A percentile compares a stretch with the other conserved stretches of the same genome.
Evolutionary conservation across 2,797 vertebrate genomes (phyloP).

Genomic region (Mormyrus hasselquistii): DNA sequence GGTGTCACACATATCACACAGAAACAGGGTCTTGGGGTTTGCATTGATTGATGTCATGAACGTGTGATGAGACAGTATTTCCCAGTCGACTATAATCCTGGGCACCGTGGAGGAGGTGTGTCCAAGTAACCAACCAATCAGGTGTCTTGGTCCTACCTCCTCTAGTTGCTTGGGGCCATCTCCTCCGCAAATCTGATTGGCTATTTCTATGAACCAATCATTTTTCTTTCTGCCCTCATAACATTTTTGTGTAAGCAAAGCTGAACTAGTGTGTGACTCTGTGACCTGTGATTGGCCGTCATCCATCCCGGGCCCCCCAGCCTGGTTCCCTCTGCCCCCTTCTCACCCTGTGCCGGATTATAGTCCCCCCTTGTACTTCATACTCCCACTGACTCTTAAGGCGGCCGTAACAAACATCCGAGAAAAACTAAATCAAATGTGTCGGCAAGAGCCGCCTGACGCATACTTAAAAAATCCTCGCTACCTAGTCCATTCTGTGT

Average conservation of each 20-base stretch:
- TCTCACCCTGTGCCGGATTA: background rate
- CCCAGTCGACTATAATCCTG: background rate
- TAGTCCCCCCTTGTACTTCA: background rate
- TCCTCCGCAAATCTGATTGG: background rate
- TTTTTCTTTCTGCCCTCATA: background rate
- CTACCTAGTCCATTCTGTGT: background rate
- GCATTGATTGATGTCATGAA: background rate
- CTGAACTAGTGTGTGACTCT: background rate
- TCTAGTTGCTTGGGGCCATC: background rate
- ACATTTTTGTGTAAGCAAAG: background rate
- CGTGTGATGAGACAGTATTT: background rate
- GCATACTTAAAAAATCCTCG: background rate
- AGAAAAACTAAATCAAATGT: background rate
- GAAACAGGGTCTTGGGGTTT: background rate
- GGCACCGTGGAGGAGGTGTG: background rate
- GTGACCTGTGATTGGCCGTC: background rate
- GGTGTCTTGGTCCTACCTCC: background rate
- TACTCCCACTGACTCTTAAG: background rate
- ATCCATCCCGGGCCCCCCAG: background rate
- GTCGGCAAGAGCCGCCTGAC: background rate
- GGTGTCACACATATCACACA: background rate
- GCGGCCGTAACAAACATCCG: background rate
- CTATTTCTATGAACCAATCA: background rate
- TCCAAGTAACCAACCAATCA: background rate
- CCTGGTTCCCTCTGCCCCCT: background rate